phyloP scores from a whole-genome alignment of 2,113 vertebrate genomes.

The Zosterops lateralis region DNA sequence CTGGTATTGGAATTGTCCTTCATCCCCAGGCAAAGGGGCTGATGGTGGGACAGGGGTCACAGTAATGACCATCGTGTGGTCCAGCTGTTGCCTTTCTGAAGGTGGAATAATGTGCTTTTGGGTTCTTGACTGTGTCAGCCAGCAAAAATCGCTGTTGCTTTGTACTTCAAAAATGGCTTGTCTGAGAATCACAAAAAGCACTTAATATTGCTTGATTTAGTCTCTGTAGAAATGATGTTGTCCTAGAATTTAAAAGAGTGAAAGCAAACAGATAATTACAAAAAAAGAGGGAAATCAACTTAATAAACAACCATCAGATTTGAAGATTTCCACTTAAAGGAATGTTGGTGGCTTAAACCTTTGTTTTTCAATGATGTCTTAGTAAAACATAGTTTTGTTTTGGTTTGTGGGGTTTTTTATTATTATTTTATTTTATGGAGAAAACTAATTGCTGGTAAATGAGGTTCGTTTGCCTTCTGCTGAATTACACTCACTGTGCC shows the following conservation, averaged over 20 bases:
- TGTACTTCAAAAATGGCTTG: neutral
- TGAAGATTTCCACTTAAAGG: neutral
- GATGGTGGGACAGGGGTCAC: neutral
- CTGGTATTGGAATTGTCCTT: neutral
- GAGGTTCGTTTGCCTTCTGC: neutral
- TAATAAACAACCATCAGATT: neutral
- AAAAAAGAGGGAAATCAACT: neutral
- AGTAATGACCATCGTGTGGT: neutral
- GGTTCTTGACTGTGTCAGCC: neutral
- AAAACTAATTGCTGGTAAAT: neutral
- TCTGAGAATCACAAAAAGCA: neutral
- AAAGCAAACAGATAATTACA: neutral
- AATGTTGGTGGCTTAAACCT: neutral
- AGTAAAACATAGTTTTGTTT: neutral
- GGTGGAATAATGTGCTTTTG: neutral
- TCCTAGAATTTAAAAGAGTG: neutral
- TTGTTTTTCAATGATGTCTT: neutral
- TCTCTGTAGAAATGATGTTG: neutral
- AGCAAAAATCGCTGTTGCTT: neutral
- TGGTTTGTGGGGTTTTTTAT: neutral
- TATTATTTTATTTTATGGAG: neutral
- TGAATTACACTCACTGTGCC: neutral
- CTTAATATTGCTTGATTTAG: neutral
- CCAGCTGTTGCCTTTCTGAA: neutral
- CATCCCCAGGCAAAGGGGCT: neutral